Percentiles rank a stretch among this genome's conserved stretches.
These are phyloP conservation scores for Pterocles orientalis DNA, from an alignment of 2,113 vertebrate species.

Conservation along the genomic window DNA sequence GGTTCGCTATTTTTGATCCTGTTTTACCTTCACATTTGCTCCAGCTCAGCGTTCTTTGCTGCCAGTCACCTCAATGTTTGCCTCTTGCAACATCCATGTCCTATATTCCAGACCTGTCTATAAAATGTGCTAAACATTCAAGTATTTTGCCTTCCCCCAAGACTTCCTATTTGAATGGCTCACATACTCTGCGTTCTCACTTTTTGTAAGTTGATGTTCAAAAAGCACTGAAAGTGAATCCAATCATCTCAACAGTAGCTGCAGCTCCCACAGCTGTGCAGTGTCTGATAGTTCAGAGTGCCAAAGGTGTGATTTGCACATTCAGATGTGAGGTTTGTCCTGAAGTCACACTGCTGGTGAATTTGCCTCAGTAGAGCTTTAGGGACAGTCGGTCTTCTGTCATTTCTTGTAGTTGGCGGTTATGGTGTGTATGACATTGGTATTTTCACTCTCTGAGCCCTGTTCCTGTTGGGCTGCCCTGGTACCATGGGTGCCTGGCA, in stretches of 20 bases:
- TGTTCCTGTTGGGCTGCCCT: not conserved
- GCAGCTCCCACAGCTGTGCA: not conserved
- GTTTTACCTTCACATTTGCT: slow-evolving; percentile 57
- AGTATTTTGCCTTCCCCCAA: not conserved
- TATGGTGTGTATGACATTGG: not conserved
- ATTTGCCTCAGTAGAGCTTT: not conserved
- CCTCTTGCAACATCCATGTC: not conserved
- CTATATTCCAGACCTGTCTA: not conserved
- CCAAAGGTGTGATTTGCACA: not conserved
- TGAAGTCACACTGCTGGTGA: not conserved
- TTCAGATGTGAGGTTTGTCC: not conserved
- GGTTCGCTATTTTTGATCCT: slow-evolving; percentile 47
- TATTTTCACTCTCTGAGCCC: not conserved
- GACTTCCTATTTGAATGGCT: not conserved
- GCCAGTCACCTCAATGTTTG: not conserved
- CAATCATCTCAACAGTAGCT: not conserved
- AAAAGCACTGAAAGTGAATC: not conserved
- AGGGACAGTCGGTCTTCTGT: not conserved
- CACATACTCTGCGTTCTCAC: not conserved
- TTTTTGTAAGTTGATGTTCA: not conserved
- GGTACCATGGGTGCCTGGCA: not conserved
- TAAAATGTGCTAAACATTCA: not conserved
- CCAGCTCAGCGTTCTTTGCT: slow-evolving; percentile 17
- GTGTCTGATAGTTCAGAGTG: not conserved
- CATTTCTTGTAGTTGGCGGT: not conserved